Evolutionary conservation across 1,140 invertebrate genomes (phyloP).

Genomic region (Micrasema longulum): DNA sequence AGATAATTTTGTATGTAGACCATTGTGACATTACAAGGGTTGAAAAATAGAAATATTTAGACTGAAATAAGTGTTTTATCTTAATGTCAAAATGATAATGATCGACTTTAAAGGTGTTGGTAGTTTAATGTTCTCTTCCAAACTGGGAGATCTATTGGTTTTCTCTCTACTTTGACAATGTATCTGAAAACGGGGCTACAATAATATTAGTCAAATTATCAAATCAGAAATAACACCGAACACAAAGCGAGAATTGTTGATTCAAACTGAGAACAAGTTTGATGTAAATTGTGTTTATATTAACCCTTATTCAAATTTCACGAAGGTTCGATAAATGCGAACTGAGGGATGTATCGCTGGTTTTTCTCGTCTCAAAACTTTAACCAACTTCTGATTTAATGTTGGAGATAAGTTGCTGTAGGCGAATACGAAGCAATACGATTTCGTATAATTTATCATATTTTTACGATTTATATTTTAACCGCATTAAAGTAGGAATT

Average conservation of each 20-base stretch:
- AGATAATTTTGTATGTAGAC: too few relatives aligned
- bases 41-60: too few relatives aligned
- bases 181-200: background rate
- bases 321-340: constrained; percentile 30
- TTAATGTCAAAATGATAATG: too few relatives aligned
- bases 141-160: too few relatives aligned
- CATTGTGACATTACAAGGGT: too few relatives aligned
- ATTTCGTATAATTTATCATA: constrained; percentile 20
- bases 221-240: constrained; percentile 29
- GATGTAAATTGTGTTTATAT: constrained; percentile 37
- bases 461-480: constrained; percentile 11
- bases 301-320: constrained; percentile 36
- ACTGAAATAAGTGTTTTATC: too few relatives aligned
- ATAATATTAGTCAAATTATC: constrained; percentile 27
- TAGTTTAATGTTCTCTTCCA: too few relatives aligned
- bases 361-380: constrained; percentile 32
- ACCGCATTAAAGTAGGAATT: background rate
- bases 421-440: constrained; percentile 22
- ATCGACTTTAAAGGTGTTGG: too few relatives aligned
- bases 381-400: constrained; percentile 31
- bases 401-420: constrained; percentile 8
- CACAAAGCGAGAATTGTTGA: constrained; percentile 20
- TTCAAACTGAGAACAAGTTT: constrained; percentile 30
- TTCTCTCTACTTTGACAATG: too few relatives aligned
- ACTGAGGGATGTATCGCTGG: constrained; percentile 4